phyloP scores from a whole-genome alignment of 2,113 vertebrate species.

The Peromyscus californicus region DNA sequence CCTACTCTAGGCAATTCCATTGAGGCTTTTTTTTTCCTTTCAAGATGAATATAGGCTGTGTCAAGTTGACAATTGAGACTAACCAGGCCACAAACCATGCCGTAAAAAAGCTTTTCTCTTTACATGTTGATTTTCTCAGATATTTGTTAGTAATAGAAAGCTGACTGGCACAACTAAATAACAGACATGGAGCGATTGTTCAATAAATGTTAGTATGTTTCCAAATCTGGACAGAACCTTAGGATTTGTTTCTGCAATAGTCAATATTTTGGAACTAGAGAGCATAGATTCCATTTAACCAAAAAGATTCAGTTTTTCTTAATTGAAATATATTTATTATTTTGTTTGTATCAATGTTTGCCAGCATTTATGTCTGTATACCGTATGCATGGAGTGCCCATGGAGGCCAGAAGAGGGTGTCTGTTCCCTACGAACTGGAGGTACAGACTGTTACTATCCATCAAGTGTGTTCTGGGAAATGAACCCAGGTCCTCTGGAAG shows the following conservation, averaged over 20 bases:
- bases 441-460: background rate
- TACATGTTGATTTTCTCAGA: background rate
- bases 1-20: background rate
- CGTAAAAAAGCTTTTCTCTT: background rate
- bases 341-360: background rate
- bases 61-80: background rate
- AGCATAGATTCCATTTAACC: background rate
- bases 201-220: background rate
- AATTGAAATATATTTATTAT: background rate
- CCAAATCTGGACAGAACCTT: background rate
- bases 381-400: too few species aligned
- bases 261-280: background rate
- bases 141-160: background rate
- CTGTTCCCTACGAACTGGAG: too few species aligned
- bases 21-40: too few species aligned
- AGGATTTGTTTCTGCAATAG: background rate
- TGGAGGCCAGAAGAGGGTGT: background rate
- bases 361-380: background rate
- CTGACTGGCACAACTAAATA: background rate
- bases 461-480: background rate
- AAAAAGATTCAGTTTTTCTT: background rate
- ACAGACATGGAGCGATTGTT: background rate
- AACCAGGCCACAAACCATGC: background rate
- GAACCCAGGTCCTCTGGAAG: background rate
- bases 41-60: background rate